Base-by-base conservation (phyloP, 2,888 invertebrate genomes). In the Cephus nigrinus region DNA sequence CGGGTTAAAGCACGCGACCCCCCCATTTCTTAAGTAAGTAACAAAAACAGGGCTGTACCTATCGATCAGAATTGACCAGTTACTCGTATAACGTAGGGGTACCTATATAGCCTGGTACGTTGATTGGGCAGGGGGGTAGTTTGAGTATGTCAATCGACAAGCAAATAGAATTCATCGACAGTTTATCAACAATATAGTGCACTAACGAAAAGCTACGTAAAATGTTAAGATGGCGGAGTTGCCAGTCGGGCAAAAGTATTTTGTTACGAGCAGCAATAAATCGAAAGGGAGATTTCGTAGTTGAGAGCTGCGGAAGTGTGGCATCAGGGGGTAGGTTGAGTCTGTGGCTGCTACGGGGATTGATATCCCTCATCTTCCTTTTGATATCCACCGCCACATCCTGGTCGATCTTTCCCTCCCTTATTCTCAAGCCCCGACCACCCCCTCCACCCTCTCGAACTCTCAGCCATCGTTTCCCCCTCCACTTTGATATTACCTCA, bases 291-390 rank as follows among this genome's bases (percentile, higher is more conserved):
- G 88, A 90, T 90, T 90, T 88, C 84, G 89, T 87, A 89, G 90
- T 87, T 88, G 89, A 90, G 90, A 90, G 88, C 88, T 89, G 88
- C 88, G 88, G 87, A 86, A 87, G 86, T 84, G 84, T 83, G 85
- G 81, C 82, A 79, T 81, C 77, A 76, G 81, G 77, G 80, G 82
- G 78, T 83, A 84, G 84, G 83, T 82, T 82, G 83, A 84, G 85
- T 84, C 84, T 84, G 85, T 85, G 85, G 86, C 85, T 85, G 83
- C 81, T 86, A 81, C 82, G 80, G 88, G 89, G 89, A 90, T 88
- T 89, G 90, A 91, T 91, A 90, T 90, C 89, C 89, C 89, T 88
- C 87, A 88, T 86, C 87, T 89, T 90, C 87, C 88, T 88, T 89
- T 90, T 90, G 90, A 91, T 91, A 91, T 90, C 87, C 85, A 88